These are phyloP conservation scores for Maccullochella peelii DNA, from an alignment of 2,113 vertebrate species.

Conservation along the genomic window DNA sequence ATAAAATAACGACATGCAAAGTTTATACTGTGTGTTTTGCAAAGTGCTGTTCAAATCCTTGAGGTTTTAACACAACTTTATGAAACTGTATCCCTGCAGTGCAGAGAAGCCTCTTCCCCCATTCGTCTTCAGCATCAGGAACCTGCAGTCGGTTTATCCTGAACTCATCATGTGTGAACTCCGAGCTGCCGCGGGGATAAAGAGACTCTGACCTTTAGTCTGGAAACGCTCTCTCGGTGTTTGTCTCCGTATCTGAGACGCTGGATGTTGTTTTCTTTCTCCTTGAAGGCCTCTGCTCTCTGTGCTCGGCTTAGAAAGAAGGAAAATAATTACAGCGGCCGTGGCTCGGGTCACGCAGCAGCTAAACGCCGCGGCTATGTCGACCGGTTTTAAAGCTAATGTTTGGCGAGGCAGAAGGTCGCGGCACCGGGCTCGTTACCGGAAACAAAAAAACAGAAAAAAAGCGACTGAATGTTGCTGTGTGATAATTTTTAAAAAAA, in stretches of 20 bases:
- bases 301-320: slow-evolving; percentile 52
- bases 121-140: slow-evolving; percentile 4
- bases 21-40: background rate
- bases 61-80: background rate
- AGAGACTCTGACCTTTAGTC: slow-evolving; percentile 67
- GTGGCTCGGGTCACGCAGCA: slow-evolving; percentile 61
- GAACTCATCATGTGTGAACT: slow-evolving; percentile 13
- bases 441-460: background rate
- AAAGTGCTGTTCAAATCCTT: background rate
- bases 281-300: slow-evolving; percentile 48
- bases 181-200: slow-evolving; percentile 43
- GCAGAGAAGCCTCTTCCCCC: background rate
- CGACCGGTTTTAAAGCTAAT: slow-evolving; percentile 66
- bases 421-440: slow-evolving; percentile 48
- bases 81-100: background rate
- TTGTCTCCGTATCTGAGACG: slow-evolving; percentile 41
- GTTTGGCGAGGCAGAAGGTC: slow-evolving; percentile 75
- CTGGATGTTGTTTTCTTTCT: slow-evolving; percentile 46
- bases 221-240: slow-evolving; percentile 24
- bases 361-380: slow-evolving; percentile 66
- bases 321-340: slow-evolving; percentile 72
- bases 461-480: background rate
- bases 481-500: slow-evolving; percentile 4
- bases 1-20: background rate
- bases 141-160: background rate